A percentile compares a stretch with the other conserved stretches of the same genome.
Conservation (phyloP, 2,797 vertebrate genomes). For the Neoniphon sammara region DNA sequence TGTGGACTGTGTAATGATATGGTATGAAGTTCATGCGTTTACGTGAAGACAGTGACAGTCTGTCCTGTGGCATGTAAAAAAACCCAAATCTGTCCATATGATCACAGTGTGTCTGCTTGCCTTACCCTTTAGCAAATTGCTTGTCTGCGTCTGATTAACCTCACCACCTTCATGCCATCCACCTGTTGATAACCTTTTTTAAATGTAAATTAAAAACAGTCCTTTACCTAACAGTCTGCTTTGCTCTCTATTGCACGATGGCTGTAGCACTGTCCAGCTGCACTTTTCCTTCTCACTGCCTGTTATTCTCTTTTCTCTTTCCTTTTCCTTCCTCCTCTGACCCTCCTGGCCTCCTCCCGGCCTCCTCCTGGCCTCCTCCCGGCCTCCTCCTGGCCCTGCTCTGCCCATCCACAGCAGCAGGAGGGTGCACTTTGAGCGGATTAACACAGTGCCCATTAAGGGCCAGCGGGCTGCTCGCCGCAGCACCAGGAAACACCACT, state of each 20-base stretch:
- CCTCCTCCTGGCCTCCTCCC: conserved; percentile 38
- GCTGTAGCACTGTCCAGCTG: conserved; percentile 67
- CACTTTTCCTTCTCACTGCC: conserved; percentile 75
- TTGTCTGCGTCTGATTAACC: conserved; percentile 49
- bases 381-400: conserved; percentile 31
- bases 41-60: conserved; percentile 7
- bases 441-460: conserved; percentile 93
- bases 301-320: conserved; percentile 69
- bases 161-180: conserved; percentile 27
- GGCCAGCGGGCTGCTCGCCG: conserved; percentile 89
- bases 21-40: conserved; percentile 3
- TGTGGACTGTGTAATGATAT: conserved; percentile 13
- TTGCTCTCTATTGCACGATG: conserved; percentile 60
- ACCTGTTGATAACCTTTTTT: conserved; percentile 39
- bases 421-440: conserved; percentile 94
- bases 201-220: conserved; percentile 17
- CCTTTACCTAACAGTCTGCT: conserved; percentile 49
- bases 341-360: conserved; percentile 42
- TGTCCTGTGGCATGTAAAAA: conserved; percentile 22
- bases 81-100: not conserved
- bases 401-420: conserved; percentile 87
- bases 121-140: conserved; percentile 45
- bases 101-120: conserved; percentile 36
- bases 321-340: conserved; percentile 45
- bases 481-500: conserved; percentile 89